Evolutionary conservation across 2,113 vertebrate genomes (phyloP).

Genomic region (Carollia perspicillata): DNA sequence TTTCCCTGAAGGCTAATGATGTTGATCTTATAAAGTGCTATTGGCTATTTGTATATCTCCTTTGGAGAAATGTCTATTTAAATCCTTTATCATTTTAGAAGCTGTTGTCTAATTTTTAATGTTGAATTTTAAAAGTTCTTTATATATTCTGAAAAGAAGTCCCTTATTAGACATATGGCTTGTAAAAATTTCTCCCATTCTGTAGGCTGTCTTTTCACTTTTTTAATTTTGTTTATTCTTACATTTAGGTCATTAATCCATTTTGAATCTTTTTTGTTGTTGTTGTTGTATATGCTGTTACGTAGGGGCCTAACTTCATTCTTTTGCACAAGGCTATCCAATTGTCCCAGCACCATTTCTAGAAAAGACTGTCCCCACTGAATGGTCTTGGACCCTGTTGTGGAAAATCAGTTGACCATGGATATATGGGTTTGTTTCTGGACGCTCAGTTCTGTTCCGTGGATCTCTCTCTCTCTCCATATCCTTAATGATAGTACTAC

Average conservation of each 20-base stretch:
- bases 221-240: not conserved
- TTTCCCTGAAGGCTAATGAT: not conserved
- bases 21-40: not conserved
- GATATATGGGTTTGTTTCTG: not conserved
- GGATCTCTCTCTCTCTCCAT: not conserved
- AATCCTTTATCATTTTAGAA: not conserved
- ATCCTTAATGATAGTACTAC: not conserved
- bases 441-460: not conserved
- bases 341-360: not conserved
- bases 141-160: not conserved
- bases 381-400: not conserved
- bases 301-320: not conserved
- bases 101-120: not conserved
- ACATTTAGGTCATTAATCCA: not conserved
- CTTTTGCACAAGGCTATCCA: not conserved
- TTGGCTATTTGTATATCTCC: not conserved
- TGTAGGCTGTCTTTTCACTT: not conserved
- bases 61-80: conserved; percentile 9
- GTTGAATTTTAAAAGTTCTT: not conserved
- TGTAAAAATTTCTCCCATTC: not conserved
- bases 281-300: not conserved
- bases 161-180: not conserved
- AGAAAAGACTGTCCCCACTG: not conserved
- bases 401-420: not conserved
- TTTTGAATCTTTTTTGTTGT: not conserved